Base-by-base conservation (phyloP, 1,140 invertebrate genomes). In the Diachasma alloeum region DNA sequence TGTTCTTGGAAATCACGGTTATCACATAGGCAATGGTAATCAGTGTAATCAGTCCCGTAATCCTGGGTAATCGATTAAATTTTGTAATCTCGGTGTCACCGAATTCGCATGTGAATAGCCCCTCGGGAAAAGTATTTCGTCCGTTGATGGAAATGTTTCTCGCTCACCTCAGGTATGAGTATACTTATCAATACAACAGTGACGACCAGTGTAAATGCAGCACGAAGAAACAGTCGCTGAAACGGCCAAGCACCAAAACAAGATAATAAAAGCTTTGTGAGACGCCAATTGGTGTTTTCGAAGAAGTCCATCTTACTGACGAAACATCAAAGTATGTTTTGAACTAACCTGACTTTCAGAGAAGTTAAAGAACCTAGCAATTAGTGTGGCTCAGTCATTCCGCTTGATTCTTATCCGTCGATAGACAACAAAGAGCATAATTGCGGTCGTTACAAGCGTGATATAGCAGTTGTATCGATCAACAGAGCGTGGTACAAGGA, bases 221-320 rank as follows among this genome's bases (percentile, higher is more conserved):
- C 53, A 37, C 67, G 46, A 6, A 59, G 19, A 5, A 3, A 4
- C 22, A 37, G 39, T 1, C 39, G 13, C 39, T 76, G 74, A 44
- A 70, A 76, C 10, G 74, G 74, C 74, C 74, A 76, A 24, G 68
- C 74, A 63, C 74, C 74, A 67, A 76, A 76, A 26, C 24, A 76
- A 36, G 67, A 76, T 24, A 70, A 19, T 31, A 76, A 31, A 37
- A 76, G 42, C 39, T 71, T 76, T 5, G 68, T 76, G 2, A 76
- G 31, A n/a, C 31, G 31, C 74, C 74, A 76, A 69, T 76, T 71
- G 0, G 26, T 13, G 26, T 71, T 76, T 13, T 63, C n/a, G 24
- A 76, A 76, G 36, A 71, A 76, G 24, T 59, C 68, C 74, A 76
- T 76, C 22, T 11, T 19, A 26, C 59, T 4, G 0, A 31, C 4